Evolutionary conservation across 2,888 invertebrate species (phyloP).

Genomic region (Helleia helle): DNA sequence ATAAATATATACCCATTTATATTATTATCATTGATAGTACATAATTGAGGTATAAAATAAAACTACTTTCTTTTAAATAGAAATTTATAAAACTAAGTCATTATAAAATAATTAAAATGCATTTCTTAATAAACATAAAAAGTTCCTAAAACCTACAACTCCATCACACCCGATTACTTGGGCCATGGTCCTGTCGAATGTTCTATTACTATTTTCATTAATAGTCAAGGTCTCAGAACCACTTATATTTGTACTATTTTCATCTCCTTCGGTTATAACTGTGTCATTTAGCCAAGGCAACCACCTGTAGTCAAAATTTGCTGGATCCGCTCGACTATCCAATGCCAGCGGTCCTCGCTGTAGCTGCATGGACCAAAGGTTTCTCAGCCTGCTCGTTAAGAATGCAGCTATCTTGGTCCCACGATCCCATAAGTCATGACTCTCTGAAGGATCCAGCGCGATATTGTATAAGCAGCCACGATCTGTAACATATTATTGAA

Average conservation of each 20-base stretch:
- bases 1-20: too few relatives aligned
- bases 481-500: constrained; percentile 52
- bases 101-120: constrained; percentile 33
- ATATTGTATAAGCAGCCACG: constrained; percentile 85
- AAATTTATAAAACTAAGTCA: too few relatives aligned
- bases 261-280: constrained; percentile 6
- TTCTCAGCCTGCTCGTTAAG: constrained; percentile 51
- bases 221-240: background rate
- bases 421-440: constrained; percentile 75
- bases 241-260: constrained; percentile 3
- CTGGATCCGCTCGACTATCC: constrained; percentile 77
- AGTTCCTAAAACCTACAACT: constrained; percentile 42
- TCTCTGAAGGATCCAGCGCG: constrained; percentile 85
- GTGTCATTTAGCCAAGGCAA: constrained; percentile 66
- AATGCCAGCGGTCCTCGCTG: constrained; percentile 49
- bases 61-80: too few relatives aligned
- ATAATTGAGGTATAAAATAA: too few relatives aligned
- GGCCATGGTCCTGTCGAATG: constrained; percentile 29
- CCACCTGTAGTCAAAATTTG: constrained; percentile 81
- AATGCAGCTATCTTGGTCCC: constrained; percentile 63
- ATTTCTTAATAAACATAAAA: constrained; percentile 52
- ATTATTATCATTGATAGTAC: too few relatives aligned
- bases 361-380: constrained; percentile 19
- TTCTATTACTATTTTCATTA: background rate
- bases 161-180: constrained; percentile 40